phyloP scores from a whole-genome alignment of 2,797 vertebrate species.

The Acanthurus leucopareius region DNA sequence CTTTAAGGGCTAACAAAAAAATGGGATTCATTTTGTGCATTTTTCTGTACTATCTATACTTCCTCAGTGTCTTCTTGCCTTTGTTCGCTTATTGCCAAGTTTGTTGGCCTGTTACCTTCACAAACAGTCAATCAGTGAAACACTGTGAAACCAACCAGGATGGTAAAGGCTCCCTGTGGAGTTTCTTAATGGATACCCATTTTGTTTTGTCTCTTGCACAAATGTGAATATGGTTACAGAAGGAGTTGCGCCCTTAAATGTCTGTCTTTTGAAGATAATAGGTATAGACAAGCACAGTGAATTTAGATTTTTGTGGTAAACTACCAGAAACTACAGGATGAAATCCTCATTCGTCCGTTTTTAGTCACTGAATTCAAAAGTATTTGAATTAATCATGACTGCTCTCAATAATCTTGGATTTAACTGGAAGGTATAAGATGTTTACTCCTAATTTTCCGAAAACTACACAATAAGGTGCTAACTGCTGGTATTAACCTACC shows the following conservation, averaged over 20 bases:
- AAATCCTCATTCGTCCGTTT: neutral
- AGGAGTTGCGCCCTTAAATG: neutral
- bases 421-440: neutral
- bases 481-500: too few species aligned
- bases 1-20: neutral
- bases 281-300: neutral
- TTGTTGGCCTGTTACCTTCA: neutral
- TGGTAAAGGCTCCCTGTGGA: conserved; percentile 4
- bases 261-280: neutral
- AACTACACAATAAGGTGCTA: too few species aligned
- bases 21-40: neutral
- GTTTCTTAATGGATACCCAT: neutral
- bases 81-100: neutral
- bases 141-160: neutral
- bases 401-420: neutral
- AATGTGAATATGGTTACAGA: neutral
- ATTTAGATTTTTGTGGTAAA: neutral
- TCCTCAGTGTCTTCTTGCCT: neutral
- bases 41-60: neutral
- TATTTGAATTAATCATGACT: conserved; percentile 9
- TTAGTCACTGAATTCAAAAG: neutral
- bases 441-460: too few species aligned
- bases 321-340: neutral
- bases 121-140: conserved; percentile 12
- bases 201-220: neutral